phyloP scores from a whole-genome alignment of 2,113 vertebrate genomes.

The Callorhinus ursinus region DNA sequence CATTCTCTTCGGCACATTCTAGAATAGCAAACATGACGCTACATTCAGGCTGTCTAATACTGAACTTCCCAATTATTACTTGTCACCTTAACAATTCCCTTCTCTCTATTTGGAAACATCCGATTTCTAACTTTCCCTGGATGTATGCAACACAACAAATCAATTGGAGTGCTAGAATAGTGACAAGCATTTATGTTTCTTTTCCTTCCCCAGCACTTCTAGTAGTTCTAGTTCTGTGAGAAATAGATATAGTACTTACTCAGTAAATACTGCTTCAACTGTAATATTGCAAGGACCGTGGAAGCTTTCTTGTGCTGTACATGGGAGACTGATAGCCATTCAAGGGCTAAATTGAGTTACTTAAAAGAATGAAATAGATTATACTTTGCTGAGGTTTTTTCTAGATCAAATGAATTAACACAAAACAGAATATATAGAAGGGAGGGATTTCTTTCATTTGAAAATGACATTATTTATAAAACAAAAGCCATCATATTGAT shows the following conservation, averaged over 20 bases:
- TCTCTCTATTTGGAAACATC: background rate
- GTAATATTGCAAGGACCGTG: background rate
- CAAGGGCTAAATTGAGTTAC: background rate
- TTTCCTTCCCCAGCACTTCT: background rate
- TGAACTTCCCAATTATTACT: background rate
- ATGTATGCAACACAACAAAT: background rate
- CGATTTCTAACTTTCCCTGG: background rate
- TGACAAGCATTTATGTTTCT: background rate
- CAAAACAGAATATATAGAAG: background rate
- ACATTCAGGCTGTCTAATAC: background rate
- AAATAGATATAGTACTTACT: background rate
- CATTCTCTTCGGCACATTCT: background rate
- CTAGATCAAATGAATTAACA: conserved; percentile 24
- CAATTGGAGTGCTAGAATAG: background rate
- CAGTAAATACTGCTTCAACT: background rate
- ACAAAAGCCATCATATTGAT: background rate
- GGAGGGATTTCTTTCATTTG: background rate
- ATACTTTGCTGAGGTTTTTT: background rate
- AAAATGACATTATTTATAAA: background rate
- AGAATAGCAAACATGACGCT: background rate
- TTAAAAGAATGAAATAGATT: conserved; percentile 31
- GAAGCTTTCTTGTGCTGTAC: background rate
- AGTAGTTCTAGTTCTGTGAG: background rate
- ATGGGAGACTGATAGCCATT: background rate
- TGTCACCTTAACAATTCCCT: background rate